A percentile compares a stretch with the other conserved stretches of the same genome.
phyloP scores from a whole-genome alignment of 2,113 vertebrate genomes.

The Ciconia stormi region DNA sequence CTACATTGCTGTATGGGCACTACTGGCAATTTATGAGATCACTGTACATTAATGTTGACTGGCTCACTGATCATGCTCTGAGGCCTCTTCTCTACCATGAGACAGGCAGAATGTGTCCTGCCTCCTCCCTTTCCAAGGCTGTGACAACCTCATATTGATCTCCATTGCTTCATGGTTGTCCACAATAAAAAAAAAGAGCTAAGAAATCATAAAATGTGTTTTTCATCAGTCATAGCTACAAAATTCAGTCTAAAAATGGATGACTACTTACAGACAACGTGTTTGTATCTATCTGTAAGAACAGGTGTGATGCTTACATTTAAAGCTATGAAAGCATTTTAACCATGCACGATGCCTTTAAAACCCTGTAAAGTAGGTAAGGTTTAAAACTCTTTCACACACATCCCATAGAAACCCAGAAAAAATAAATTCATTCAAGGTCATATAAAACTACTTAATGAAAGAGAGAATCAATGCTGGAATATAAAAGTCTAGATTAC shows the following conservation, averaged over 20 bases:
- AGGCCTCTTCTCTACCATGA: neutral
- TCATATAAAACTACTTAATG: neutral
- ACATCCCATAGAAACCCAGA: neutral
- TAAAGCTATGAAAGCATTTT: neutral
- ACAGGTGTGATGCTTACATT: neutral
- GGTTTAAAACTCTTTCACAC: neutral
- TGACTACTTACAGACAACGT: neutral
- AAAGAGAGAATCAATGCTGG: neutral
- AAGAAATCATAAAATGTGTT: neutral
- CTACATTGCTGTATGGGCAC: fast-evolving
- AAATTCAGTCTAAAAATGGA: neutral
- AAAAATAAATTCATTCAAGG: neutral
- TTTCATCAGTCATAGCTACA: neutral
- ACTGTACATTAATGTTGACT: neutral
- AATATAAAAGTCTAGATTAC: neutral
- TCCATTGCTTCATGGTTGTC: neutral
- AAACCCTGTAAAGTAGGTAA: neutral
- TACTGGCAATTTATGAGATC: neutral
- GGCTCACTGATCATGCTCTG: neutral
- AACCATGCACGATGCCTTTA: neutral
- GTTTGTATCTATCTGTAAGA: neutral
- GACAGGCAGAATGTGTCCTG: neutral
- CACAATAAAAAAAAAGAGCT: neutral
- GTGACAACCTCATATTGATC: neutral
- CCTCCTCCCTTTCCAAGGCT: neutral